Evolutionary conservation across 2,113 vertebrate species (phyloP).

Genomic region (Hippocampus mohnikei): DNA sequence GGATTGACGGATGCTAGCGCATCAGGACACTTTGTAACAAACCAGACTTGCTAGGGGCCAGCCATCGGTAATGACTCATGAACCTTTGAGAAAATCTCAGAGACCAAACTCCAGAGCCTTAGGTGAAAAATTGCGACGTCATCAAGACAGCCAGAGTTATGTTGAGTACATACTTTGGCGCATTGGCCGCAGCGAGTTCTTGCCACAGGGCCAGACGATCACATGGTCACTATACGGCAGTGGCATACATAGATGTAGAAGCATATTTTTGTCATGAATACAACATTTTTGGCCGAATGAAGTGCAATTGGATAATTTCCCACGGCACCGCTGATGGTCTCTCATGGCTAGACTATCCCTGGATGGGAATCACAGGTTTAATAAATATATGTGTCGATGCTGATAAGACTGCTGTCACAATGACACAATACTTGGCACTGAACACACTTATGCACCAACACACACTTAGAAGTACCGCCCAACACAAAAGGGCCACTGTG

Average conservation of each 20-base stretch:
- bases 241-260: too few species aligned
- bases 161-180: too few species aligned
- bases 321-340: too few species aligned
- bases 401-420: constrained; percentile 56
- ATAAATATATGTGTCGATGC: constrained; percentile 37
- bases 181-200: too few species aligned
- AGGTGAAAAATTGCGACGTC: background rate
- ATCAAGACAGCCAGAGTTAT: background rate
- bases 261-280: too few species aligned
- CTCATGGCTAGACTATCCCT: background rate
- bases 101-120: background rate
- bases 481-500: constrained; percentile 73
- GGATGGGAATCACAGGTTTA: background rate
- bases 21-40: too few species aligned
- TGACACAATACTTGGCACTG: constrained; percentile 20
- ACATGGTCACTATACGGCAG: too few species aligned
- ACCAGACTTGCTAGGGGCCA: background rate
- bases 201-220: too few species aligned
- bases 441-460: constrained; percentile 9
- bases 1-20: background rate
- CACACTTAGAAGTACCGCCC: constrained; percentile 37
- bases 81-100: background rate
- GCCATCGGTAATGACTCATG: background rate
- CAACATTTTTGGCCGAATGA: too few species aligned
- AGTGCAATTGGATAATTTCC: too few species aligned